Evolutionary conservation across 2,113 vertebrate genomes (phyloP).

Genomic region (Capreolus pygargus): DNA sequence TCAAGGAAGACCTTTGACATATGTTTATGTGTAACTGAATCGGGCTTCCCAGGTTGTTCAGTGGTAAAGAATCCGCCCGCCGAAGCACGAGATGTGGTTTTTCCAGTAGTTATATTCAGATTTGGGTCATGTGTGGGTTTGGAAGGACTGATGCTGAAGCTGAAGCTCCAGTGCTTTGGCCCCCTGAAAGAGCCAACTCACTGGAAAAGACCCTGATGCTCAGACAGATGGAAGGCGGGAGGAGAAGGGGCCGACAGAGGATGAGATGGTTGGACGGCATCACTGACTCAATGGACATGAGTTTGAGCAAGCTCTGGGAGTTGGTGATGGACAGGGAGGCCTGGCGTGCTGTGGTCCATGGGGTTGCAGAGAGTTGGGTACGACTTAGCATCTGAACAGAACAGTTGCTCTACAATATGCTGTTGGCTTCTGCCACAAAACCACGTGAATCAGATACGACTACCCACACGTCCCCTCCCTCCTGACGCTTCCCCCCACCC

Average conservation of each 20-base stretch:
- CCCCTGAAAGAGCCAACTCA: not conserved
- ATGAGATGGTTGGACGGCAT: not conserved
- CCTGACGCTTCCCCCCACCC: not conserved
- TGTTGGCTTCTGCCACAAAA: no score
- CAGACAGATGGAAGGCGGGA: not conserved
- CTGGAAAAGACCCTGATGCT: not conserved
- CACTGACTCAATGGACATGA: rapidly evolving
- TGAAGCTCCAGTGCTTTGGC: not conserved
- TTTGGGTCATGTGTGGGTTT: not conserved
- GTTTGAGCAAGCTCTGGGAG: not conserved
- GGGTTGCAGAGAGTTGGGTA: rapidly evolving
- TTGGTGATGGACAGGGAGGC: not conserved
- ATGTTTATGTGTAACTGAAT: not conserved
- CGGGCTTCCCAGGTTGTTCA: not conserved
- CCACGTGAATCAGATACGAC: rapidly evolving
- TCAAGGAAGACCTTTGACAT: no score
- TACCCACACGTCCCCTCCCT: rapidly evolving
- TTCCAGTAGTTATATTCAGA: not conserved
- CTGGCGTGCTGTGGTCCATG: no score
- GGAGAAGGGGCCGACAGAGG: not conserved
- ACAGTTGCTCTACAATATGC: not conserved
- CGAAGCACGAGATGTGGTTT: not conserved
- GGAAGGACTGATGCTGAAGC: not conserved
- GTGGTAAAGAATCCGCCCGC: not conserved
- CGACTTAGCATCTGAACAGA: rapidly evolving